Conservation (phyloP, 2,888 invertebrate genomes). For the Drosophila mimetica region DNA sequence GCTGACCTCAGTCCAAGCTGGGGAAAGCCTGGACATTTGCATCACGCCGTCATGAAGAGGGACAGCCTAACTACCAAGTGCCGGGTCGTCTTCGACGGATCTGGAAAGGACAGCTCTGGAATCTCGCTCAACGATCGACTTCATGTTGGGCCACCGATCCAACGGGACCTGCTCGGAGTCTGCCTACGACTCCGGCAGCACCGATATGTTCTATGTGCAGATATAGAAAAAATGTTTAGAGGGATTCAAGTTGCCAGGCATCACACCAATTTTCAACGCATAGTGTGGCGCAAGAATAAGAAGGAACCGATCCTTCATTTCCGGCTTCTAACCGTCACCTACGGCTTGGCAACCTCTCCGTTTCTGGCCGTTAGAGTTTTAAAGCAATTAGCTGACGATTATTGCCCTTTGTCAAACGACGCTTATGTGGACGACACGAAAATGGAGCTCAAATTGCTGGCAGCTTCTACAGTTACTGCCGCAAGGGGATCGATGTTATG, state of each 20-base stretch:
- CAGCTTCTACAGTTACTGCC: too few species aligned
- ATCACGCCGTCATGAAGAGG: not conserved
- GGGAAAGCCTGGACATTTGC: not conserved
- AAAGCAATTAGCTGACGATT: too few species aligned
- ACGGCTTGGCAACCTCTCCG: too few species aligned
- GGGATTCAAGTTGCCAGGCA: not conserved
- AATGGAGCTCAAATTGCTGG: too few species aligned
- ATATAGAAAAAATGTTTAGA: not conserved
- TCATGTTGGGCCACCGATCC: not conserved
- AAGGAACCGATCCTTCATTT: too few species aligned
- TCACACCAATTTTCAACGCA: not conserved
- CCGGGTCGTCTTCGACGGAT: not conserved
- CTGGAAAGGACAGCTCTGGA: not conserved
- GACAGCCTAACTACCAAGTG: not conserved
- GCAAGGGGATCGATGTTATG: too few species aligned
- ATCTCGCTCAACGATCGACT: not conserved
- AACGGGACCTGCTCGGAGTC: not conserved
- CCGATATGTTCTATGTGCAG: not conserved
- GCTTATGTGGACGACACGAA: too few species aligned
- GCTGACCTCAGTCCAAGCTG: not conserved
- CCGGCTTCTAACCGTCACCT: too few species aligned
- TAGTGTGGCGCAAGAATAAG: too few species aligned
- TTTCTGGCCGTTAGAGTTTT: too few species aligned
- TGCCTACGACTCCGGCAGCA: constrained; percentile 2
- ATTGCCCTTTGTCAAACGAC: too few species aligned